Base-by-base conservation (phyloP, 1,140 invertebrate species). In the Drosophila navojoa region DNA sequence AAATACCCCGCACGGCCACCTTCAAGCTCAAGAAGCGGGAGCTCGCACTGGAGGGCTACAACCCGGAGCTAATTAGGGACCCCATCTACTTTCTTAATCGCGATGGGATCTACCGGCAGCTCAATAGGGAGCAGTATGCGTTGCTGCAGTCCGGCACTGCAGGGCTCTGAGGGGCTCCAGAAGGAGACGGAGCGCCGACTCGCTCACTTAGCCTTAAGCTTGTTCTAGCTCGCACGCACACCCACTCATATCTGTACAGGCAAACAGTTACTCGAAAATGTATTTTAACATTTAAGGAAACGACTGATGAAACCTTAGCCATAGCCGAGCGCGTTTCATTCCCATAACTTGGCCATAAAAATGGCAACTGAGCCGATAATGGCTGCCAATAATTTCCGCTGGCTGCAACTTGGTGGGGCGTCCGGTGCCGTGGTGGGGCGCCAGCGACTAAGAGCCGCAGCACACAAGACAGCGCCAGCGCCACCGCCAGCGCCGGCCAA, bases 21-120 rank as follows among this genome's bases (percentile, higher is more conserved):
- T 99, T 97, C 90, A 99, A 99, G 92, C 91, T 99, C 69, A 96
- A 96, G 86, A 99, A 99, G 92, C 94, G 94, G 13, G 95, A 97
- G 81, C 92, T 99, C 11, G 95, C 97, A 86, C 92, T 92, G 76
- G 96, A 98, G 82, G 96, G 95, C 1, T 98, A 95, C 85, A 93
- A 98, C 90, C 60, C 94, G 44, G 92, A 91, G 22, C 87, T 93
- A 71, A 91, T 96, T 6, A 93, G 93, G 38, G 97, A 98, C 93
- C 93, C 93, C 25, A 76, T 98, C 3, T 98, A 95, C 90, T 97
- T 96, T 82, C 93, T 97, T 63, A 93, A 96, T 72, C 95, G 94
- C 62, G 93, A 93, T 80, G 94, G 93, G 13, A 92, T 93, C 70
- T 96, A 95, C 81, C 91, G 95, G n/a, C 93, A 92, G 27, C 80